These are phyloP conservation scores for Drosophila testacea DNA, from an alignment of 2,888 invertebrate species.

Conservation along the genomic window DNA sequence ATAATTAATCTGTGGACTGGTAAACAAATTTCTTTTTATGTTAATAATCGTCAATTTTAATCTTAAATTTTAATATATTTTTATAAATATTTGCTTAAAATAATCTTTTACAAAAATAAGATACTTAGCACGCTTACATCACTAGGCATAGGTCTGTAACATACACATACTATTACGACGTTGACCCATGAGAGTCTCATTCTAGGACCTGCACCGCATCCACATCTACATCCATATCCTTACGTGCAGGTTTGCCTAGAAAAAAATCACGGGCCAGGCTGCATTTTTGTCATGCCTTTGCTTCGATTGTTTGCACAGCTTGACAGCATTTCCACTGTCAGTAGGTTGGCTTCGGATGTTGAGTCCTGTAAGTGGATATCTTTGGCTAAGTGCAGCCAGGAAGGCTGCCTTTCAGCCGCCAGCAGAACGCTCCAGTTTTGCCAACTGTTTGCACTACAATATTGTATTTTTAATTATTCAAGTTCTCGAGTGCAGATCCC, in stretches of 20 bases:
- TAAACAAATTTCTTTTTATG: no score
- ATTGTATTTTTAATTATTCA: conserved; percentile 74
- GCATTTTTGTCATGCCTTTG: conserved; percentile 50
- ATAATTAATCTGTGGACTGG: no score
- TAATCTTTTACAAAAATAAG: neutral
- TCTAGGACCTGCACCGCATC: conserved; percentile 15
- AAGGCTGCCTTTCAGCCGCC: conserved; percentile 33
- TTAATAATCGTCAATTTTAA: no score
- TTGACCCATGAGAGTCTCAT: conserved; percentile 19
- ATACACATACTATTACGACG: neutral
- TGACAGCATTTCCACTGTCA: conserved; percentile 65
- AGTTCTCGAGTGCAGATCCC: conserved; percentile 52
- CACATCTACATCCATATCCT: conserved; percentile 15
- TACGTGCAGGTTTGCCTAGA: conserved; percentile 32
- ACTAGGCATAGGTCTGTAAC: conserved; percentile 11
- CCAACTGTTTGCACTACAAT: conserved; percentile 69
- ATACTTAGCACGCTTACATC: conserved; percentile 28
- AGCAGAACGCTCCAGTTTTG: conserved; percentile 49
- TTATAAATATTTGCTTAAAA: no score
- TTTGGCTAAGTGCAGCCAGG: conserved; percentile 64
- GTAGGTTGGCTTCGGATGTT: conserved; percentile 35
- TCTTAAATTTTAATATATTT: no score
- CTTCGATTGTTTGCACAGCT: conserved; percentile 74
- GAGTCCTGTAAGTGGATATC: conserved; percentile 69
- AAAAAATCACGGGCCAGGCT: conserved; percentile 53